These are phyloP conservation scores for Mallotus villosus DNA, from an alignment of 2,797 vertebrate genomes.

Conservation along the genomic window DNA sequence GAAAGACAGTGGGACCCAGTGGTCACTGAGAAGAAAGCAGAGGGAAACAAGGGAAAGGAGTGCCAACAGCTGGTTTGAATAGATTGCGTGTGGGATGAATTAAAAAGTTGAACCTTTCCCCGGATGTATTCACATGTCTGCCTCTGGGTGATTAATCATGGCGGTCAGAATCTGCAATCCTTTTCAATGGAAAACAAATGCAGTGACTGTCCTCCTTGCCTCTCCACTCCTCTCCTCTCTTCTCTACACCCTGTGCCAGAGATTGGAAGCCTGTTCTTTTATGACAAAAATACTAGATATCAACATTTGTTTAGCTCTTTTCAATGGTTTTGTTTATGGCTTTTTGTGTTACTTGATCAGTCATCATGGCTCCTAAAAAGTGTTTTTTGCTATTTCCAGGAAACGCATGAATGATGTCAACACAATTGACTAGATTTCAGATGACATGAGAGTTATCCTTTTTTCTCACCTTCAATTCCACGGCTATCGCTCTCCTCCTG, in stretches of 20 bases:
- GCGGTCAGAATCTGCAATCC: constrained; percentile 94
- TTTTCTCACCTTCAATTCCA: neutral
- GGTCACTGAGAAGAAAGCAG: constrained; percentile 75
- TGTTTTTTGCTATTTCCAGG: neutral
- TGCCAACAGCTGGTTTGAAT: constrained; percentile 82
- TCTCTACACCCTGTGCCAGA: constrained; percentile 52
- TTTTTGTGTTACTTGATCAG: constrained; percentile 25
- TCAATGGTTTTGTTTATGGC: constrained; percentile 56
- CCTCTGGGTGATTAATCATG: constrained; percentile 94
- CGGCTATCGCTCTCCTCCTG: constrained; percentile 48
- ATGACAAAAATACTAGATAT: constrained; percentile 52
- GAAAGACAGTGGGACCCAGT: constrained; percentile 69
- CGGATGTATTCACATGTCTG: constrained; percentile 89
- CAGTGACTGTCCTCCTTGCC: constrained; percentile 78
- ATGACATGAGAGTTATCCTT: constrained; percentile 43
- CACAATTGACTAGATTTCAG: constrained; percentile 32
- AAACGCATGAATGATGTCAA: constrained; percentile 5
- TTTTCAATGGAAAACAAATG: constrained; percentile 93
- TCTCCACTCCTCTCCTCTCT: constrained; percentile 70
- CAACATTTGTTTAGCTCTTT: constrained; percentile 60
- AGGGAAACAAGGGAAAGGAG: constrained; percentile 67
- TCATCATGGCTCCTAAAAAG: constrained; percentile 13
- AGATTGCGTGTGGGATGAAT: constrained; percentile 83
- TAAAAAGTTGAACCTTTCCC: constrained; percentile 83
- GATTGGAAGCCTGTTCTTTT: constrained; percentile 62